Base-by-base conservation (phyloP, 1,140 invertebrate species). In the Meloidogyne exigua region DNA sequence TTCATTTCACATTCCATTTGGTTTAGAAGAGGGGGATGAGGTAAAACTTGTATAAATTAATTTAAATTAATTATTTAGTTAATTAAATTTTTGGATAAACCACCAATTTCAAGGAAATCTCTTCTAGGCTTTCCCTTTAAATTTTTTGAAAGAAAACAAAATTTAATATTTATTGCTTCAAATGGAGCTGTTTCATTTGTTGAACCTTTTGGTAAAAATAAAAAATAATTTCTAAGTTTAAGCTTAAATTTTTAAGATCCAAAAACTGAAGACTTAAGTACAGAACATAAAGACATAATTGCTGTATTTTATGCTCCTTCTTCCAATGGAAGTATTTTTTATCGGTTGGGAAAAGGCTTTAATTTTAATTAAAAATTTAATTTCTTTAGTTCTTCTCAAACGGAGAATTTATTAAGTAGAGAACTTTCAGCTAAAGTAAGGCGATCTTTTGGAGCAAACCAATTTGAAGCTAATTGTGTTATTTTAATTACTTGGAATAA, bases 401-500 rank as follows among this genome's bases (percentile, higher is more conserved):
- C 9, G 9, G 49, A 62, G n/a, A 42, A 21, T 65, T 64, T 64
- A 11, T 42, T 79, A 36, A 25, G 49, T 42, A 68, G 44, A 62
- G 77, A 79, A 57, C 21, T 79, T 62, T 79, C 77, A 15, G 78
- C 77, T 15, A 79, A 79, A 68, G 69, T 79, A 42, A 57, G 77
- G 39, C 39, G 77, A 4, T 69, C 77, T 23, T 79, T 79, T 64
- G 44, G 23, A 12, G 77, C 68, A 36, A 63, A 78, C 5, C 26
- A 28, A n/a, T 79, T 79, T 80, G 76, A 79, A 42, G 76, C 77
- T 26, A 25, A 76, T 12, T 42, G 63, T n/a, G 78, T 73, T 1
- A n/a, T 79, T 18, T 26, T 79, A 57, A 72, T 79, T 36, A 79
- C 78, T n/a, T 79, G 77, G 77, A 75, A 80, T n/a, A 62, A 75